These are phyloP conservation scores for Leuciscus idus DNA, from an alignment of 2,113 vertebrate genomes.

Conservation along the genomic window DNA sequence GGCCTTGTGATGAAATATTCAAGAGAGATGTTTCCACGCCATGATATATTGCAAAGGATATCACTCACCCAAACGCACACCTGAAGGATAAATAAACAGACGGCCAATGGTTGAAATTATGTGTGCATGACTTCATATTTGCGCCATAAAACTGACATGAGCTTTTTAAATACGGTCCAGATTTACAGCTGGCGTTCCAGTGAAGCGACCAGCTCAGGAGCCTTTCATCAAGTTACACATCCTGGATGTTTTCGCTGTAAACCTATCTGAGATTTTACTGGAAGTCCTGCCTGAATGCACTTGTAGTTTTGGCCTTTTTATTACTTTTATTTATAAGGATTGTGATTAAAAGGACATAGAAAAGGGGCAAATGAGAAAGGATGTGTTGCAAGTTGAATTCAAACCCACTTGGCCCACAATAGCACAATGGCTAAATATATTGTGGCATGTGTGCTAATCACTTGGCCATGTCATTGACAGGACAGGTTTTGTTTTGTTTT, in stretches of 20 bases:
- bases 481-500: neutral
- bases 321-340: neutral
- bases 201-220: constrained; percentile 44
- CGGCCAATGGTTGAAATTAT: constrained; percentile 67
- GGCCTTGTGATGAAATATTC: constrained; percentile 55
- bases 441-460: neutral
- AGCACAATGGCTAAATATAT: neutral
- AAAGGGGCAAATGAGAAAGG: too few relatives aligned
- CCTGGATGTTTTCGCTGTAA: constrained; percentile 10
- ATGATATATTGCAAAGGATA: constrained; percentile 61
- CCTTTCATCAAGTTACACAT: constrained; percentile 19
- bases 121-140: constrained; percentile 66
- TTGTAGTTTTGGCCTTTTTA: neutral
- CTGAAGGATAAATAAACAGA: constrained; percentile 68
- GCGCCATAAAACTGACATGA: constrained; percentile 71
- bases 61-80: constrained; percentile 58
- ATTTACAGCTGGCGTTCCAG: constrained; percentile 56
- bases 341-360: neutral
- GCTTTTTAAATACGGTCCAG: constrained; percentile 64
- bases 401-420: neutral
- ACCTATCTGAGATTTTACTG: neutral
- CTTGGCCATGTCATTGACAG: neutral
- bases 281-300: neutral
- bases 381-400: neutral
- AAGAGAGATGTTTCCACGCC: constrained; percentile 32